Conservation (phyloP, 2,113 vertebrate species). For the Oncorhynchus masou region DNA sequence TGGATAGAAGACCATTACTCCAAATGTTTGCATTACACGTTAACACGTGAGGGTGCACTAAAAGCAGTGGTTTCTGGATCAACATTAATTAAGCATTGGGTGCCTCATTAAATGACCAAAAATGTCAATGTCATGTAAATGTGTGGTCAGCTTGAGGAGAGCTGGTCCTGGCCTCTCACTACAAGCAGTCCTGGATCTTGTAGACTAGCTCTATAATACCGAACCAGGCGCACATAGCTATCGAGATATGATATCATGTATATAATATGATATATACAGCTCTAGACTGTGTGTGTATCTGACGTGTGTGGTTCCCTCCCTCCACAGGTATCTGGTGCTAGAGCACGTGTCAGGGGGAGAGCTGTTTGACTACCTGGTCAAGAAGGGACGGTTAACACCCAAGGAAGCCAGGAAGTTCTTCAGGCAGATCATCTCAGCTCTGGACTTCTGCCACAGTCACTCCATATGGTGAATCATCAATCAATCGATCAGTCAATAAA, state of each 20-base stretch:
- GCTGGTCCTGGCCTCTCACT: too few relatives aligned
- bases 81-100: too few relatives aligned
- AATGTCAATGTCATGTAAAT: not conserved
- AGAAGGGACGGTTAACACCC: slow-evolving; percentile 94
- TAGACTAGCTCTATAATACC: too few relatives aligned
- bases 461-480: slow-evolving; percentile 88
- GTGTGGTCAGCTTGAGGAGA: not conserved
- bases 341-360: slow-evolving; percentile 98
- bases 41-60: too few relatives aligned
- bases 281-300: not conserved
- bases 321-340: slow-evolving; percentile 91
- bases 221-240: too few relatives aligned
- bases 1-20: too few relatives aligned
- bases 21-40: too few relatives aligned
- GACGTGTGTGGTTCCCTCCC: not conserved
- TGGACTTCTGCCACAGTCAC: slow-evolving; percentile 99
- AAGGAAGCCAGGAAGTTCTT: slow-evolving; percentile 99
- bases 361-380: slow-evolving; percentile 98
- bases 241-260: too few relatives aligned
- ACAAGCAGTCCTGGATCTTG: too few relatives aligned
- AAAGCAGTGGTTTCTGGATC: too few relatives aligned
- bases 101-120: not conserved
- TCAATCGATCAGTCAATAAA: too few relatives aligned
- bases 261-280: too few relatives aligned
- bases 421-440: slow-evolving; percentile 98